Evolutionary conservation across 2,888 invertebrate genomes (phyloP).

Genomic region (Daptonema setosum): DNA sequence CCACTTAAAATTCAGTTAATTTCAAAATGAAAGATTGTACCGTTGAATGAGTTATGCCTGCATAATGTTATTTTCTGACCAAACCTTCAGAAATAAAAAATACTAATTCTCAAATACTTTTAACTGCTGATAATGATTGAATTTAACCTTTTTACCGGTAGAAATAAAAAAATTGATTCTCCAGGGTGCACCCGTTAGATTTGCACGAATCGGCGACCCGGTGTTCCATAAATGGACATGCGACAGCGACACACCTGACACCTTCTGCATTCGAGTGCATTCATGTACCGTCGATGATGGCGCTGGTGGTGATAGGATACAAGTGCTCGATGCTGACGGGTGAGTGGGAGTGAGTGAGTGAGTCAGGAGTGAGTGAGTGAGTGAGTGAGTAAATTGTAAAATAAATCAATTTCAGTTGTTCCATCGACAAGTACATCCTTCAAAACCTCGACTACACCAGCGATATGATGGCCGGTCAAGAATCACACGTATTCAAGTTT

Average conservation of each 20-base stretch:
- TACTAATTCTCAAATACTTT: no score
- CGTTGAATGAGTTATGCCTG: no score
- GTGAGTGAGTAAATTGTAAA: no score
- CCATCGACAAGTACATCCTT: slow-evolving; percentile 4
- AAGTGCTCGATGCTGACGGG: background rate
- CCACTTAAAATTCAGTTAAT: no score
- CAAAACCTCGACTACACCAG: slow-evolving; percentile 6
- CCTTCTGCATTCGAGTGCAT: slow-evolving; percentile 8
- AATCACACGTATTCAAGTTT: slow-evolving; percentile 8
- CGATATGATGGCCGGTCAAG: slow-evolving; percentile 7
- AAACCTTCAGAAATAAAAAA: no score
- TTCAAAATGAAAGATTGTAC: no score
- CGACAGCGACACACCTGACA: background rate
- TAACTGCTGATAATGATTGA: no score
- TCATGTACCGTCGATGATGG: slow-evolving; percentile 5
- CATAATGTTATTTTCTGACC: no score
- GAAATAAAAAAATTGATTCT: no score
- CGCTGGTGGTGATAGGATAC: background rate
- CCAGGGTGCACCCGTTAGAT: slow-evolving; percentile 2
- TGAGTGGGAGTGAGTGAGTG: no score
- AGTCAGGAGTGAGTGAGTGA: no score
- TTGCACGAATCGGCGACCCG: slow-evolving; percentile 6
- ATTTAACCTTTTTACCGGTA: no score
- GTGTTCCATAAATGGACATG: slow-evolving; percentile 4
- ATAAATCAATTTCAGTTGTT: slow-evolving; percentile 1